These are phyloP conservation scores for Apoda limacodes DNA, from an alignment of 2,888 invertebrate genomes.

Conservation along the genomic window DNA sequence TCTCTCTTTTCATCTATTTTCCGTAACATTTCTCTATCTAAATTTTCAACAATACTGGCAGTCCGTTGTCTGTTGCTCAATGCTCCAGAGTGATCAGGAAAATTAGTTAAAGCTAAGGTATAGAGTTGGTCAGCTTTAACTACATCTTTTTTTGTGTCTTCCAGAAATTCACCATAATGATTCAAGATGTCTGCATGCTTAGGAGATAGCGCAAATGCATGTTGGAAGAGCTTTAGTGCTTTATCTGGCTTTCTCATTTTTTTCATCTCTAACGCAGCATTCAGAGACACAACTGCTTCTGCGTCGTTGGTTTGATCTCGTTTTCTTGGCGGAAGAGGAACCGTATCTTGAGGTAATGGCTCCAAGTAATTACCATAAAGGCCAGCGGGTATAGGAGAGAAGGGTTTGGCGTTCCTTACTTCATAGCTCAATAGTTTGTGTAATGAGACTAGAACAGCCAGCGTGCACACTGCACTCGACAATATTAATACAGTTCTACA, in stretches of 20 bases:
- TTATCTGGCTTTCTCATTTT: conserved; percentile 85
- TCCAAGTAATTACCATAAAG: conserved; percentile 53
- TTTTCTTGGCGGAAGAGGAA: conserved; percentile 24
- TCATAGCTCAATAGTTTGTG: conserved; percentile 50
- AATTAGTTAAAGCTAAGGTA: conserved; percentile 83
- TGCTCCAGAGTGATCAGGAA: conserved; percentile 86
- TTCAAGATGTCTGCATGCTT: conserved; percentile 92
- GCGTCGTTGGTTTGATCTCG: conserved; percentile 43
- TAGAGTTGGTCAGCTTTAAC: conserved; percentile 93
- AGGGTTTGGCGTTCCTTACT: conserved; percentile 46
- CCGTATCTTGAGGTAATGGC: conserved; percentile 34
- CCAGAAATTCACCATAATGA: conserved; percentile 93
- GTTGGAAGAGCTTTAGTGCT: conserved; percentile 87
- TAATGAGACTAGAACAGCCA: conserved; percentile 51
- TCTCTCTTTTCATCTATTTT: conserved; percentile 89
- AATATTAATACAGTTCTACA: conserved; percentile 56
- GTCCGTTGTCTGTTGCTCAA: conserved; percentile 86
- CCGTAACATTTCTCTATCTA: conserved; percentile 83
- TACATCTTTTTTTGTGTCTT: conserved; percentile 85
- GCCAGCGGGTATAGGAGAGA: conserved; percentile 53
- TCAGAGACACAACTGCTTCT: conserved; percentile 88
- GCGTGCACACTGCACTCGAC: conserved; percentile 53
- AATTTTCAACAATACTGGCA: conserved; percentile 87
- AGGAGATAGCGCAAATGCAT: conserved; percentile 92
- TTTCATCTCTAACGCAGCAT: conserved; percentile 88